These are phyloP conservation scores for Paracentrotus lividus DNA, from an alignment of 53 echinoderm and acorn worm species.

Conservation along the genomic window DNA sequence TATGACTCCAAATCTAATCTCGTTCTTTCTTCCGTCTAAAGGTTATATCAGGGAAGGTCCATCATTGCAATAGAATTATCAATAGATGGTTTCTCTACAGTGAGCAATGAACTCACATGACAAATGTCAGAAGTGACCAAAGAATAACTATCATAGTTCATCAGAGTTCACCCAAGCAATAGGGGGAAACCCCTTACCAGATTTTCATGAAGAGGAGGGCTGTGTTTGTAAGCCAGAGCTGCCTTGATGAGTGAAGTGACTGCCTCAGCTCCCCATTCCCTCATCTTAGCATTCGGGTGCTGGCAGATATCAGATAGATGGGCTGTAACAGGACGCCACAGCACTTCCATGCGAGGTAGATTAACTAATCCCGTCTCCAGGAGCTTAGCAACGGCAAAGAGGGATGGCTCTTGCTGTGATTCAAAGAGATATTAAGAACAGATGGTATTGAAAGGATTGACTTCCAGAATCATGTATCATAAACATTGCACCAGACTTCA, in stretches of 20 bases:
- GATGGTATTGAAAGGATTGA: background rate
- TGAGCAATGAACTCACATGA: too few species aligned
- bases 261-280: slow-evolving; percentile 97
- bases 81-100: too few species aligned
- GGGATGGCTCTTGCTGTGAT: slow-evolving; percentile 85
- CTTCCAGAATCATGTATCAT: background rate
- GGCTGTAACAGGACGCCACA: slow-evolving; percentile 95
- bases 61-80: too few species aligned
- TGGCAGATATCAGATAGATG: slow-evolving; percentile 92
- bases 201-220: slow-evolving; percentile 91
- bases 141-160: too few species aligned
- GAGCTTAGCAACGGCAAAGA: slow-evolving; percentile 97
- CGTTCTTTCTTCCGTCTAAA: too few species aligned
- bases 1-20: too few species aligned
- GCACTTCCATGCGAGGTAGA: slow-evolving; percentile 92
- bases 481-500: background rate
- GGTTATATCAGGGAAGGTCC: too few species aligned
- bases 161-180: too few species aligned
- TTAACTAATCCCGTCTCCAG: slow-evolving; percentile 96
- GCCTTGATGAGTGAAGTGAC: slow-evolving; percentile 88
- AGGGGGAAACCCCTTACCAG: slow-evolving; percentile 72
- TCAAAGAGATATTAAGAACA: background rate
- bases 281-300: slow-evolving; percentile 85
- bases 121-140: too few species aligned
- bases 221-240: slow-evolving; percentile 86